phyloP scores from a whole-genome alignment of 1,140 invertebrate genomes.

The Leptinotarsa undecemlineata region DNA sequence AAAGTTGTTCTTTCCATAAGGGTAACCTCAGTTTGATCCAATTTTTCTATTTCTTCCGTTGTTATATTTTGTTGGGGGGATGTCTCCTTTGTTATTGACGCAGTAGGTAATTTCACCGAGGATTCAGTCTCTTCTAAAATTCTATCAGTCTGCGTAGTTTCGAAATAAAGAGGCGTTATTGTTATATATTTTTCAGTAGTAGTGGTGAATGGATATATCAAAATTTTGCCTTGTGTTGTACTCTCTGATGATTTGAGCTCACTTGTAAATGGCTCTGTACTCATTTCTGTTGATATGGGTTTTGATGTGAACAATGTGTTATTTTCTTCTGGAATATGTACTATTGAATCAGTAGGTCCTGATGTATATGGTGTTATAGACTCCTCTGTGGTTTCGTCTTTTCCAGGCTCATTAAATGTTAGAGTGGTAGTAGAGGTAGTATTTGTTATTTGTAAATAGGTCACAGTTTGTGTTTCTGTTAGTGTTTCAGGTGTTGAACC shows the following conservation, averaged over 20 bases:
- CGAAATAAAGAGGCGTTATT: slow-evolving; percentile 54
- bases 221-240: slow-evolving; percentile 43
- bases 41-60: slow-evolving; percentile 15
- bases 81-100: background rate
- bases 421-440: slow-evolving; percentile 45
- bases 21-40: slow-evolving; percentile 12
- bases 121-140: slow-evolving; percentile 23
- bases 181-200: slow-evolving; percentile 57
- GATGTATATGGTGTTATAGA: slow-evolving; percentile 22
- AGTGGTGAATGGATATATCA: slow-evolving; percentile 50
- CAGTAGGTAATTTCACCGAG: slow-evolving; percentile 7
- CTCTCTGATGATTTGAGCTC: background rate
- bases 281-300: background rate
- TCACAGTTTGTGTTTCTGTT: slow-evolving; percentile 54
- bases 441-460: slow-evolving; percentile 47
- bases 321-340: background rate
- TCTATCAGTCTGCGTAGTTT: slow-evolving; percentile 10
- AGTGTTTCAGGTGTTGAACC: slow-evolving; percentile 54
- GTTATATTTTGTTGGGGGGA: background rate
- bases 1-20: too few relatives aligned
- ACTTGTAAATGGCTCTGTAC: slow-evolving; percentile 23
- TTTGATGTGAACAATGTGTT: background rate
- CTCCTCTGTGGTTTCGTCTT: slow-evolving; percentile 18
- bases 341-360: background rate
- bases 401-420: slow-evolving; percentile 42